phyloP scores from a whole-genome alignment of 1,140 invertebrate genomes.

The Drosophila santomea region DNA sequence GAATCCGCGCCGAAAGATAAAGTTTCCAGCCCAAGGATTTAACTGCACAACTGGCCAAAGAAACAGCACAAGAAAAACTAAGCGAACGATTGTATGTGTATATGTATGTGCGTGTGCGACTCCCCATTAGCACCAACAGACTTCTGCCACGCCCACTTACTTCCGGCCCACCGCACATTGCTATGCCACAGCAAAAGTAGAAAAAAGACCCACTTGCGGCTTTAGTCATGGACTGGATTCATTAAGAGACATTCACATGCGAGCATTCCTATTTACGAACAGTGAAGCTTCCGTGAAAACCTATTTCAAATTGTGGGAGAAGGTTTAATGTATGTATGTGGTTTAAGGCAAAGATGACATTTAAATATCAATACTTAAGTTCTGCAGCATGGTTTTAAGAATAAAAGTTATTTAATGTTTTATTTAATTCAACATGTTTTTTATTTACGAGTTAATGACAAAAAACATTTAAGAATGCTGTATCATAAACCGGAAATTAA shows the following conservation, averaged over 20 bases:
- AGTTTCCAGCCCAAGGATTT: constrained; percentile 72
- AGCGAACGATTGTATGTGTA: constrained; percentile 8
- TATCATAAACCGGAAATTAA: too few relatives aligned
- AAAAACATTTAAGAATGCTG: too few relatives aligned
- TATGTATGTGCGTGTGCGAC: constrained; percentile 25
- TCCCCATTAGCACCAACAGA: constrained; percentile 48
- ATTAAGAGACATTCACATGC: constrained; percentile 44
- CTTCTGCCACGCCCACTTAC: constrained; percentile 31
- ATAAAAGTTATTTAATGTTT: too few relatives aligned
- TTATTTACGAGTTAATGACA: too few relatives aligned
- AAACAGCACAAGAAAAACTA: constrained; percentile 11
- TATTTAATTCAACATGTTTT: too few relatives aligned
- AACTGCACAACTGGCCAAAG: constrained; percentile 51
- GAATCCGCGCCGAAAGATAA: constrained; percentile 77
- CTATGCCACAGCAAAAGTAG: constrained; percentile 12
- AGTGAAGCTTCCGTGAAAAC: neutral
- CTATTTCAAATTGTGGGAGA: neutral
- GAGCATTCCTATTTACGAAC: constrained; percentile 23
- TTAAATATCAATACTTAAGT: too few relatives aligned
- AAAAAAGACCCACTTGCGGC: constrained; percentile 32
- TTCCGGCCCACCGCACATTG: neutral
- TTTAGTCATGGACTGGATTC: constrained; percentile 65
- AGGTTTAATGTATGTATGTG: too few relatives aligned
- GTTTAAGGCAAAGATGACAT: too few relatives aligned
- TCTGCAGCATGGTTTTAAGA: too few relatives aligned